Conservation (phyloP, 2,797 vertebrate species). For the Adrianichthys oophorus region DNA sequence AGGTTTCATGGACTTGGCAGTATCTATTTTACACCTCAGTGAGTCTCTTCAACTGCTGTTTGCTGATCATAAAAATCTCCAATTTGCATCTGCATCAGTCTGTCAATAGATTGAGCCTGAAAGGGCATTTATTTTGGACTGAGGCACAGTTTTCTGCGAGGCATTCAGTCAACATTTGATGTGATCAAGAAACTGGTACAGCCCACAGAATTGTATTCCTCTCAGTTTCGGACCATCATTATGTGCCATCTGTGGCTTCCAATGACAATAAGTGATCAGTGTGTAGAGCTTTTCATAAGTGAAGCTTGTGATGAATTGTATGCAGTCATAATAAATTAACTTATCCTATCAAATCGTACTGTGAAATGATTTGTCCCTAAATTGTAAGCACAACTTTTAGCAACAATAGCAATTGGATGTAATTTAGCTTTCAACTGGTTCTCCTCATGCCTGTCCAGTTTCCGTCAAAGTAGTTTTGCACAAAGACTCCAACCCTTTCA, state of each 20-base stretch:
- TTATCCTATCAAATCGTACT: background rate
- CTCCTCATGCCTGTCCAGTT: conserved; percentile 5
- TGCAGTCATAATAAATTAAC: conserved; percentile 1
- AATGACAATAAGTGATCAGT: conserved; percentile 8
- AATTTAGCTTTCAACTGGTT: background rate
- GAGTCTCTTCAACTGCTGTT: conserved; percentile 16
- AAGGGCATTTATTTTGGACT: conserved; percentile 4
- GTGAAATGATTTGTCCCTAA: background rate
- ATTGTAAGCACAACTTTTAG: background rate
- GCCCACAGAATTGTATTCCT: background rate
- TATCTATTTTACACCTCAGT: conserved; percentile 13
- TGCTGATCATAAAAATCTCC: conserved; percentile 19
- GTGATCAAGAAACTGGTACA: conserved; percentile 1
- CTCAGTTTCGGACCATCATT: background rate
- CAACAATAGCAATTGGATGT: background rate
- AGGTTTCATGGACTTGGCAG: conserved; percentile 6
- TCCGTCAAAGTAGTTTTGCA: conserved; percentile 28
- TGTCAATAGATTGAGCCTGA: conserved; percentile 22
- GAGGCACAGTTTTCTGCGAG: no score
- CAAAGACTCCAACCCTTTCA: conserved; percentile 35
- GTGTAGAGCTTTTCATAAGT: background rate
- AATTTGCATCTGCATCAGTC: conserved; percentile 18
- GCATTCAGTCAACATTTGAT: conserved; percentile 3
- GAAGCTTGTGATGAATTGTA: no score
- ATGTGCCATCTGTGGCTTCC: background rate